phyloP scores from a whole-genome alignment of 1,140 invertebrate species.

The Globodera rostochiensis region DNA sequence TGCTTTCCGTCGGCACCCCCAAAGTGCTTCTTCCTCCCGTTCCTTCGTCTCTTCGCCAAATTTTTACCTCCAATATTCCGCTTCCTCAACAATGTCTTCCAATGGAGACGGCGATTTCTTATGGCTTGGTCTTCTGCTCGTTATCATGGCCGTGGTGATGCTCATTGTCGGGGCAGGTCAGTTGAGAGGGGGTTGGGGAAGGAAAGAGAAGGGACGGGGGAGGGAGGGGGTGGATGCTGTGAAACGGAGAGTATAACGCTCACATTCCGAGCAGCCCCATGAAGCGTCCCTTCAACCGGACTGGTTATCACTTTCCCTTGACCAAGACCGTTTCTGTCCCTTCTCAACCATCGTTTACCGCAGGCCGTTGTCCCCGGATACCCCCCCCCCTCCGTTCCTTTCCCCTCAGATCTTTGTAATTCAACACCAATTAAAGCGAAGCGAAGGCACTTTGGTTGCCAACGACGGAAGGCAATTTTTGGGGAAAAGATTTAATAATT shows the following conservation, averaged over 20 bases:
- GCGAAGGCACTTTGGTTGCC: no score
- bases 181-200: not conserved
- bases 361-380: no score
- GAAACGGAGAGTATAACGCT: not conserved
- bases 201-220: not conserved
- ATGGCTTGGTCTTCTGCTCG: slow-evolving; percentile 22
- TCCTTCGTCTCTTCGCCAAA: not conserved
- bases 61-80: not conserved
- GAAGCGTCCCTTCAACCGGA: no score
- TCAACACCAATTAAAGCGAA: no score
- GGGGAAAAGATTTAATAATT: no score
- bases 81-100: slow-evolving; percentile 6
- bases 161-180: slow-evolving; percentile 15
- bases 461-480: no score
- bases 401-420: no score
- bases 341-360: no score
- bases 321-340: no score
- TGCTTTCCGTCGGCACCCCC: not conserved
- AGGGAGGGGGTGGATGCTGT: not conserved
- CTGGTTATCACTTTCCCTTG: no score
- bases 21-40: not conserved
- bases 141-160: slow-evolving; percentile 22
- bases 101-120: not conserved
- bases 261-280: no score
- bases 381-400: no score